Conservation (phyloP, 2,113 vertebrate species). For the Xiphophorus couchianus region DNA sequence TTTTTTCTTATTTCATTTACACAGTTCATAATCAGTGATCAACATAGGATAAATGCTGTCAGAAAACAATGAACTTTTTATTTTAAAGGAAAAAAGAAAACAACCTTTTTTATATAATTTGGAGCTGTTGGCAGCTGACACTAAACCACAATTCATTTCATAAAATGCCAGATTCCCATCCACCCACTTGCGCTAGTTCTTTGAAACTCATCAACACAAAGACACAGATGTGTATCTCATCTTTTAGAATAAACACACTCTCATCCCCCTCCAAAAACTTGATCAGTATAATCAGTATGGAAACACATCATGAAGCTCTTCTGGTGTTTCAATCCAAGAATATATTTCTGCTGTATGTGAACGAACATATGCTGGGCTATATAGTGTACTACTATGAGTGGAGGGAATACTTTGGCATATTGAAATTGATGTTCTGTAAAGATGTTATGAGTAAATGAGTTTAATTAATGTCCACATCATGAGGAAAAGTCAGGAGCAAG, state of each 20-base stretch:
- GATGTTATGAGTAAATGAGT: neutral
- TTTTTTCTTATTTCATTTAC: slow-evolving; percentile 37
- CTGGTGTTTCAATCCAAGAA: slow-evolving; percentile 12
- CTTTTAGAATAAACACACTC: slow-evolving; percentile 47
- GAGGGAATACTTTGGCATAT: neutral
- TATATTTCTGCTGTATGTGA: slow-evolving; percentile 2
- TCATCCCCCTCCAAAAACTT: slow-evolving; percentile 46
- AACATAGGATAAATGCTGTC: slow-evolving; percentile 28
- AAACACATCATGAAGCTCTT: slow-evolving; percentile 26
- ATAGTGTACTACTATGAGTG: neutral
- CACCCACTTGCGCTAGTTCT: slow-evolving; percentile 44
- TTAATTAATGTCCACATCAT: too few species aligned
- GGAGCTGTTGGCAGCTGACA: slow-evolving; percentile 41
- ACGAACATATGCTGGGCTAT: slow-evolving; percentile 3
- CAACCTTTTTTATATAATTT: slow-evolving; percentile 20
- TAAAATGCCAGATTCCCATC: slow-evolving; percentile 56
- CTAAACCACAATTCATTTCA: slow-evolving; percentile 38
- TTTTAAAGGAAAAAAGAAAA: slow-evolving; percentile 8
- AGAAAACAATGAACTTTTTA: slow-evolving; percentile 23
- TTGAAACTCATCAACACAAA: slow-evolving; percentile 41
- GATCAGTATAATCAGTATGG: slow-evolving; percentile 44
- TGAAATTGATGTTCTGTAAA: neutral
- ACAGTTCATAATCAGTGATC: slow-evolving; percentile 19
- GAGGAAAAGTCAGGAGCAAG: neutral
- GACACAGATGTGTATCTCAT: slow-evolving; percentile 27